Conservation (phyloP, 2,797 vertebrate species). For the Aphelocoma californica region DNA sequence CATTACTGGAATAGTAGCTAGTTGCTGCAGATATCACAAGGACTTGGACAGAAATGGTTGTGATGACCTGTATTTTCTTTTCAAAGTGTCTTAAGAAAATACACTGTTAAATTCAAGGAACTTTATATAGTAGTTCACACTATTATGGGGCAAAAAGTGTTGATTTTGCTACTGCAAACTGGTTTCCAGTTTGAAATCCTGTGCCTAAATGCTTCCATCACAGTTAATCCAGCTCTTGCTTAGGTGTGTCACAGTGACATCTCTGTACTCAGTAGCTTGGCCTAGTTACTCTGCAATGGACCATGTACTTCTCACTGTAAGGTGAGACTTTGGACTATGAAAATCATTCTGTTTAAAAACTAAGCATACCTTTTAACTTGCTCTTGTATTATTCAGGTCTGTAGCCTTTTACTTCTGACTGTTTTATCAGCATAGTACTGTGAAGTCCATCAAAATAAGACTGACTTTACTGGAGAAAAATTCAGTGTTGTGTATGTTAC, state of each 20-base stretch:
- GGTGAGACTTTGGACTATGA: neutral
- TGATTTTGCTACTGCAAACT: neutral
- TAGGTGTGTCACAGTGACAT: neutral
- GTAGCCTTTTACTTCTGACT: neutral
- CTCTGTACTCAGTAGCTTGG: neutral
- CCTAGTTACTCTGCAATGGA: neutral
- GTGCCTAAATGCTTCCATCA: neutral
- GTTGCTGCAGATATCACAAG: neutral
- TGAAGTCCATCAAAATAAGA: neutral
- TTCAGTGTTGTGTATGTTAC: neutral
- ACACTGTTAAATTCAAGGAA: neutral
- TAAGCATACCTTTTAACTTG: neutral
- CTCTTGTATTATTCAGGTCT: neutral
- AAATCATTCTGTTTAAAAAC: neutral
- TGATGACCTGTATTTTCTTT: neutral
- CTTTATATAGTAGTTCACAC: neutral
- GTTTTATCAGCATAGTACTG: neutral
- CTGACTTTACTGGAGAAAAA: neutral
- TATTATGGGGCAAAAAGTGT: neutral
- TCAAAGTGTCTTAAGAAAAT: neutral
- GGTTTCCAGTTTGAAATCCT: neutral
- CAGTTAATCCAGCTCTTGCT: neutral
- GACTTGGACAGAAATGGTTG: neutral
- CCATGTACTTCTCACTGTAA: neutral
- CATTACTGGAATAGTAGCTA: neutral